Base-by-base conservation (phyloP, 1,140 invertebrate genomes). In the Campoletis sonorensis region DNA sequence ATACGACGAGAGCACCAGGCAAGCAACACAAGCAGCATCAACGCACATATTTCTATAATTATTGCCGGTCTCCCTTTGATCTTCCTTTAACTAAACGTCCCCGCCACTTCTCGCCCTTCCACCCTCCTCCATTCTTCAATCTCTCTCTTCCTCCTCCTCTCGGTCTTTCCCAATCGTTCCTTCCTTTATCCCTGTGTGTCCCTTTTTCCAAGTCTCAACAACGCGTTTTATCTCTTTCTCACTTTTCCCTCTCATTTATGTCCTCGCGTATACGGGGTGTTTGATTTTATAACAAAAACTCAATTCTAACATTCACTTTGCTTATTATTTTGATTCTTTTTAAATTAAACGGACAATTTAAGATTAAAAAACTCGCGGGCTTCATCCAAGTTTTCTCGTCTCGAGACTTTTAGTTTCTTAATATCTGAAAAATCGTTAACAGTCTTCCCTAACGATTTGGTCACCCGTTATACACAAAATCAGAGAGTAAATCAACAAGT, bases 31-130 rank as follows among this genome's bases (percentile, higher is more conserved):
- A 70, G 58, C 76, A 61, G 76, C 58, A 78, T 78, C 76, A 64
- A 64, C 33, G 87, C 86, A 86, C 88, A 90, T 92, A 92, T 91
- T 92, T 91, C 89, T 90, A 88, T 92, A 92, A 91, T 92, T 91
- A 92, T 90, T 90, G 89, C 86, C 90, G 90, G 91, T 84, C 61
- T 82, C 84, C 83, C 89, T 91, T 91, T 92, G 89, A 91, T 90
- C 86, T 87, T 49, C 78, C 79, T 85, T 79, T 84, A 85, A 79
- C 85, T 85, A 79, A 84, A 79, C 79, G 80, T 77, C 81, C 67
- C 75, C 78, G 75, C 71, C 40, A 70, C 64, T 51, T 81, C 72
- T 75, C 61, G 26, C 75, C 81, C 80, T 83, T 51, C 80, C 80
- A 84, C 84, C 70, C 83, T 33, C 76, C 81, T 73, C 33, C 82